Percentiles rank a stretch among this genome's conserved stretches.
These are phyloP conservation scores for Chiridota heheva DNA, from an alignment of 35 echinoderm and acorn worm species.

Conservation along the genomic window DNA sequence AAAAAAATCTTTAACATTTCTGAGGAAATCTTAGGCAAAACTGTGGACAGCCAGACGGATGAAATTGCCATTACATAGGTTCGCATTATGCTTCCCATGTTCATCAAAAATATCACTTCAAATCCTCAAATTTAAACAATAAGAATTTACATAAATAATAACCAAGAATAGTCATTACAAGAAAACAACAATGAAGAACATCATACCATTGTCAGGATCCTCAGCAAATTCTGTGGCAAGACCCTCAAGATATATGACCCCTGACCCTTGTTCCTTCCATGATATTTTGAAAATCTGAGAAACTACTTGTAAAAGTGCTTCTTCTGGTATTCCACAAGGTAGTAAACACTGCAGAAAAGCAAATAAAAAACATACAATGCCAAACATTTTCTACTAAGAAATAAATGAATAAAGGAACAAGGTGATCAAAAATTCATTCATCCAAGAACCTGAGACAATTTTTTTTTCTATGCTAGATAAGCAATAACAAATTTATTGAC, in stretches of 20 bases:
- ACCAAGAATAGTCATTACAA: too few species aligned
- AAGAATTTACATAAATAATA: too few species aligned
- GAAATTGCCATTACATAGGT: too few species aligned
- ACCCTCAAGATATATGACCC: conserved; percentile 68
- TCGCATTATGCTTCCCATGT: too few species aligned
- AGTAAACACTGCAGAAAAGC: conserved; percentile 8
- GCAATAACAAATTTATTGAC: too few species aligned
- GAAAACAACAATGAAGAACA: too few species aligned
- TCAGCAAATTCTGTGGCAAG: conserved; percentile 83
- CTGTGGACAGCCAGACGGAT: too few species aligned
- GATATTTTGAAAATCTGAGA: conserved; percentile 85
- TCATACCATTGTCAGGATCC: conserved; percentile 73
- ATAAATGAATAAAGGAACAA: neutral
- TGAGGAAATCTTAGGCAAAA: too few species aligned
- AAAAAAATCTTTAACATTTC: too few species aligned
- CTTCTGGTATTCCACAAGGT: conserved; percentile 61
- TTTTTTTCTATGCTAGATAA: neutral
- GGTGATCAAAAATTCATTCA: too few species aligned
- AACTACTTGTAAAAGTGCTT: conserved; percentile 57
- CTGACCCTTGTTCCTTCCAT: conserved; percentile 83
- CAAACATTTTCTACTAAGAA: neutral
- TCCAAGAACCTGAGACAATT: neutral
- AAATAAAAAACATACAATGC: neutral
- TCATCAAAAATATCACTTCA: too few species aligned
- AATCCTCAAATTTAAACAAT: too few species aligned